Evolutionary conservation across 2,888 invertebrate species (phyloP).

Genomic region (Seira ritae): DNA sequence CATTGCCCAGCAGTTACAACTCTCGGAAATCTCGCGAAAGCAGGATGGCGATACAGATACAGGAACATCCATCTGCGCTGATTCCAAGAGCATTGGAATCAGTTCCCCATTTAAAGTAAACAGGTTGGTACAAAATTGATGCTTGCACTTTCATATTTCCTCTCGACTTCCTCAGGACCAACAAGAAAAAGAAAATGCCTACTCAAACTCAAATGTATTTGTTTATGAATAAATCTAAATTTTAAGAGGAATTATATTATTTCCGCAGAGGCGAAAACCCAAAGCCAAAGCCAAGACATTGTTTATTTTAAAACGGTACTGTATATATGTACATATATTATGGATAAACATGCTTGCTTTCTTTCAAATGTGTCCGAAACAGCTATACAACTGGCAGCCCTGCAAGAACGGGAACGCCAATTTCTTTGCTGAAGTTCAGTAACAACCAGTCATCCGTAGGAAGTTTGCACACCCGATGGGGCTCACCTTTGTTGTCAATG

Average conservation of each 20-base stretch:
- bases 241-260: background rate
- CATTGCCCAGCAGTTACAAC: constrained; percentile 67
- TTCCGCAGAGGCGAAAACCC: too few species aligned
- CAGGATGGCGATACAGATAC: constrained; percentile 72
- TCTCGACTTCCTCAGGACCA: background rate
- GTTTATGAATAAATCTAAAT: background rate
- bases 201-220: background rate
- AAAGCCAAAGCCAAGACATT: too few species aligned
- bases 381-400: constrained; percentile 72
- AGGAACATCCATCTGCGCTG: constrained; percentile 70
- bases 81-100: constrained; percentile 71
- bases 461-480: constrained; percentile 72
- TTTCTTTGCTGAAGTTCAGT: constrained; percentile 72
- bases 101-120: constrained; percentile 72
- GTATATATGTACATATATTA: too few species aligned
- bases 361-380: constrained; percentile 17
- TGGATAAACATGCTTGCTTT: too few species aligned
- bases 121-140: constrained; percentile 58
- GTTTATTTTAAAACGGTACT: too few species aligned
- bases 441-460: constrained; percentile 72
- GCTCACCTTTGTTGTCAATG: constrained; percentile 70
- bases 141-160: background rate
- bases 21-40: constrained; percentile 57
- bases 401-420: constrained; percentile 72
- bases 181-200: background rate